Evolutionary conservation across 2,888 invertebrate genomes (phyloP), one percentile per base, ranked within the genome.

Genomic region (Cryptops parisi): DNA sequence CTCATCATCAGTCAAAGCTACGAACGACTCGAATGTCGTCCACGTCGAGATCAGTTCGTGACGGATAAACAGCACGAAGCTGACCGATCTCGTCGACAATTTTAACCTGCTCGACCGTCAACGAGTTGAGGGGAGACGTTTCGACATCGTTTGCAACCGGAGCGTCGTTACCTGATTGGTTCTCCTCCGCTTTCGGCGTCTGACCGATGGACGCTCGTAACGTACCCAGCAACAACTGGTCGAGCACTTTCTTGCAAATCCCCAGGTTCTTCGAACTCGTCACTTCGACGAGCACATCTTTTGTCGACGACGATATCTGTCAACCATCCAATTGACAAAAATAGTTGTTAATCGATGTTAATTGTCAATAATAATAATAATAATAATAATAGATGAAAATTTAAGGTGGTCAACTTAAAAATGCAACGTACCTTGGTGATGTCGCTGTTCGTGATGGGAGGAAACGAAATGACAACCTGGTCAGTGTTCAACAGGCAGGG

Each of bases 361-460:
- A n/a, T n/a, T n/a, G n/a, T n/a, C n/a, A n/a, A n/a, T n/a, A n/a
- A n/a, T n/a, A n/a, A n/a, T n/a, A n/a, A n/a, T 25, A 44, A 40
- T 46, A 46, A 52, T 19, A 3, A 9, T 23, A 6, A 39, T 19
- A 52, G 21, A 43, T 12, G 39, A 26, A 55, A n/a, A n/a, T n/a
- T n/a, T n/a, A n/a, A n/a, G n/a, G n/a, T n/a, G n/a, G n/a, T n/a
- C n/a, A n/a, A n/a, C n/a, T n/a, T n/a, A n/a, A n/a, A n/a, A n/a
- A n/a, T n/a, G n/a, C n/a, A n/a, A n/a, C 58, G 59, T 67, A 83
- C 83, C 76, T 87, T 87, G 1, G 85, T 82, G 57, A 76, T 70
- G 51, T 87, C 85, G 54, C 83, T 80, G 69, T 89, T 88, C 21
- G 87, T 87, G 60, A 89, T 82, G 0, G 89, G 88, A 12, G 88